phyloP scores from a whole-genome alignment of 1,140 invertebrate genomes.

The Holcopasites calliopsidis region DNA sequence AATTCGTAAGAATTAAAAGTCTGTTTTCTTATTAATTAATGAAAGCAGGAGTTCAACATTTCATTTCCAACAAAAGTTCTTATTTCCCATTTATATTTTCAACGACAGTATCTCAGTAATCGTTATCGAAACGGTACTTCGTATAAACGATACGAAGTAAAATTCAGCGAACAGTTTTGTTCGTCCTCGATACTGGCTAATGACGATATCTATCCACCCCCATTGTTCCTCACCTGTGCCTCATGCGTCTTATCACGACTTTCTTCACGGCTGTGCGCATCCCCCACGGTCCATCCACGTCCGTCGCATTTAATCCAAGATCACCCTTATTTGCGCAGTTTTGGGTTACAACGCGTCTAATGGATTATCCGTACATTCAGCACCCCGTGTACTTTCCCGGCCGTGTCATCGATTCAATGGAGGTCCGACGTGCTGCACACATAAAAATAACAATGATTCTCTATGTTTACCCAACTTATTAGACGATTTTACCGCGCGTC shows the following conservation, averaged over 20 bases:
- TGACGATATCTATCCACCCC: not conserved
- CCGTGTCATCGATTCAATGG: constrained; percentile 53
- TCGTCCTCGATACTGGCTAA: not conserved
- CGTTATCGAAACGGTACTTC: not conserved
- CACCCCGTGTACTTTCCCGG: constrained; percentile 57
- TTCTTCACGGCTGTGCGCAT: constrained; percentile 7
- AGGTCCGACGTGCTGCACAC: constrained; percentile 44
- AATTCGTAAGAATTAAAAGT: no score
- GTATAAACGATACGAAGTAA: not conserved
- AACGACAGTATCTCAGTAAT: not conserved
- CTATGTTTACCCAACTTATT: constrained; percentile 76
- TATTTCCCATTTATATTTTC: no score
- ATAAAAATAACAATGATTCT: constrained; percentile 74
- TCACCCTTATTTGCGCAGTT: constrained; percentile 77
- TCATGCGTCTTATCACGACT: constrained; percentile 34
- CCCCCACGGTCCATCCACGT: constrained; percentile 49
- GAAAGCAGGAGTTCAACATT: no score
- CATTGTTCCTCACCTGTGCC: constrained; percentile 56
- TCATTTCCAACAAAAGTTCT: no score
- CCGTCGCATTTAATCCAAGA: constrained; percentile 75
- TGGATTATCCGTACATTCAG: constrained; percentile 77
- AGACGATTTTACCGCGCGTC: constrained; percentile 62
- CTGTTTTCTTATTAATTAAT: no score
- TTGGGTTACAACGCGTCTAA: constrained; percentile 77
- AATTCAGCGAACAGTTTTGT: not conserved